Conservation (phyloP, 1,140 invertebrate genomes). For the Drosophila quadrilineata region DNA sequence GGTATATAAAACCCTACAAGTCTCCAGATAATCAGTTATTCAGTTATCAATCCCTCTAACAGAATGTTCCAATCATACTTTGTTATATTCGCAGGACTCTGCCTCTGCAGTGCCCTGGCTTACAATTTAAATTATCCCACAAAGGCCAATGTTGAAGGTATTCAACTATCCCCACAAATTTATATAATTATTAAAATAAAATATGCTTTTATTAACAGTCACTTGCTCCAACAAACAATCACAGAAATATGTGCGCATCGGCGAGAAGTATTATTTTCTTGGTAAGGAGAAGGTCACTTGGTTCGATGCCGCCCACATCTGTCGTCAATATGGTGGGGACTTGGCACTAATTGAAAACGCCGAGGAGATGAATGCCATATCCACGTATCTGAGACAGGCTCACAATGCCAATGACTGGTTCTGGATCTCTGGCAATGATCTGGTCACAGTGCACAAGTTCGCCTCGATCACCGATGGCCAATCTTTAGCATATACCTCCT, state of each 20-base stretch:
- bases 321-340: constrained; percentile 13
- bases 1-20: background rate
- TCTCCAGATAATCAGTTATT: background rate
- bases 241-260: background rate
- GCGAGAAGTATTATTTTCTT: constrained; percentile 20
- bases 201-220: background rate
- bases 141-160: background rate
- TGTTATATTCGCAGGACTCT: background rate
- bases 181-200: background rate
- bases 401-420: background rate
- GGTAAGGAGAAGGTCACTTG: constrained; percentile 1
- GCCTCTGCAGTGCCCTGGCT: background rate
- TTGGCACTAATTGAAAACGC: constrained; percentile 22
- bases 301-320: constrained; percentile 18
- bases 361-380: constrained; percentile 16
- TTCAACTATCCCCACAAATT: background rate
- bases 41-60: background rate
- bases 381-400: background rate
- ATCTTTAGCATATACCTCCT: constrained; percentile 14
- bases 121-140: constrained; percentile 7
- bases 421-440: constrained; percentile 45
- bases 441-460: constrained; percentile 4
- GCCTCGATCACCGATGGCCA: constrained; percentile 21
- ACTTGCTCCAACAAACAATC: background rate
- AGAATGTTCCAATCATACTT: background rate